A percentile compares a stretch with the other conserved stretches of the same genome.
phyloP scores from a whole-genome alignment of 2,113 vertebrate genomes.

The Phoenicopterus ruber region DNA sequence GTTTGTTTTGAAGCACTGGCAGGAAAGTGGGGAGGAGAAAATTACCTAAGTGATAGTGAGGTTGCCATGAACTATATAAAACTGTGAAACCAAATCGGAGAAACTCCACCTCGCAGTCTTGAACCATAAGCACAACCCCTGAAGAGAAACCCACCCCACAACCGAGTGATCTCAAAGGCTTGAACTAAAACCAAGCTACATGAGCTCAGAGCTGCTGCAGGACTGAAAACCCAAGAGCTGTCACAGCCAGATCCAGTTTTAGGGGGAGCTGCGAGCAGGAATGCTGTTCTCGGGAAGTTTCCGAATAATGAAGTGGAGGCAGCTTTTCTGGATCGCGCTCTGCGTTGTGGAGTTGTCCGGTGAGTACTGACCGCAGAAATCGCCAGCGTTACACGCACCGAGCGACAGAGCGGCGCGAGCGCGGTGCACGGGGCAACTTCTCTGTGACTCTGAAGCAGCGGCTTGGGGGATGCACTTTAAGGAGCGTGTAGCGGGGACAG shows the following conservation, averaged over 20 bases:
- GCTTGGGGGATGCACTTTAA: rapidly evolving
- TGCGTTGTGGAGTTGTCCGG: constrained; percentile 58
- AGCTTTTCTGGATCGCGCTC: constrained; percentile 46
- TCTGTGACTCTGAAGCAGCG: background rate
- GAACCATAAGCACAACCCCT: constrained; percentile 44
- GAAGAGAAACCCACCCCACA: constrained; percentile 52
- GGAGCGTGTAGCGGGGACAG: background rate
- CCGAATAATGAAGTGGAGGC: constrained; percentile 35
- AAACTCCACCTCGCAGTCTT: constrained; percentile 59
- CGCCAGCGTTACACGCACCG: rapidly evolving
- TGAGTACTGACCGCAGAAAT: constrained; percentile 36
- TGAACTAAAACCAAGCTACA: constrained; percentile 12
- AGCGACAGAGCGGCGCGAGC: background rate
- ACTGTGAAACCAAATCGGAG: background rate
- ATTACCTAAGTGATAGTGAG: constrained; percentile 68
- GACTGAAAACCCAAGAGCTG: background rate
- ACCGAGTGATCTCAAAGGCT: constrained; percentile 44
- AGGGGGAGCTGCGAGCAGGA: background rate
- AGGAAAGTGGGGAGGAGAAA: constrained; percentile 64
- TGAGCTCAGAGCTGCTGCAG: constrained; percentile 43
- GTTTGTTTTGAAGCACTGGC: constrained; percentile 62
- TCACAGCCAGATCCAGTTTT: background rate
- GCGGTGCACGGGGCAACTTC: background rate
- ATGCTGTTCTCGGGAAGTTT: constrained; percentile 2
- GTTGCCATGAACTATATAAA: constrained; percentile 42